These are phyloP conservation scores for Podocnemis expansa DNA, from an alignment of 2,113 vertebrate genomes.

Conservation along the genomic window DNA sequence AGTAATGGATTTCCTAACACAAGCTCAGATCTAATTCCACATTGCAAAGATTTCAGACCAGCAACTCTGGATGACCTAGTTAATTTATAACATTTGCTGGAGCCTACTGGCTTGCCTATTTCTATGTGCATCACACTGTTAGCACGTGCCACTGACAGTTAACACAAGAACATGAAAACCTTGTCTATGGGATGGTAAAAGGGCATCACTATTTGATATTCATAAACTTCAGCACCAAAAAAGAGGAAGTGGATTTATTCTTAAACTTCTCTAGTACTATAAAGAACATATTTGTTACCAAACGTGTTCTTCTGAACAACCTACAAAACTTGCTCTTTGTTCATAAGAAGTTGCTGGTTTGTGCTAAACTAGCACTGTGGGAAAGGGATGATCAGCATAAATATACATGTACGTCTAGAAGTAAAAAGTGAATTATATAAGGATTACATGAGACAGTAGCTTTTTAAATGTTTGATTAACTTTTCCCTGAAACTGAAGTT, in stretches of 20 bases:
- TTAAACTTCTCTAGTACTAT: not conserved
- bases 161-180: not conserved
- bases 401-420: not conserved
- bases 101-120: not conserved
- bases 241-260: not conserved
- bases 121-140: not conserved
- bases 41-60: not conserved
- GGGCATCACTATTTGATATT: not conserved
- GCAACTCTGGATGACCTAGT: fast-evolving
- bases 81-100: not conserved
- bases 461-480: not conserved
- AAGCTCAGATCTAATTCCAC: not conserved
- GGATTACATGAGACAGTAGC: not conserved
- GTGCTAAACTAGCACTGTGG: not conserved
- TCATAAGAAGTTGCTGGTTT: not conserved
- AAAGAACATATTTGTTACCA: not conserved
- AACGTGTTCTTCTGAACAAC: not conserved
- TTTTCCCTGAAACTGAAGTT: not conserved
- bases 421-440: not conserved
- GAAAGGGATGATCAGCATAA: not conserved
- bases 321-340: not conserved
- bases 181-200: not conserved
- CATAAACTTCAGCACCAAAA: not conserved
- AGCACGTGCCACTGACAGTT: not conserved
- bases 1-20: not conserved